A percentile compares a stretch with the other conserved stretches of the same genome.
These are phyloP conservation scores for Phataginus tricuspis DNA, from an alignment of 2,797 vertebrate genomes.

Conservation along the genomic window DNA sequence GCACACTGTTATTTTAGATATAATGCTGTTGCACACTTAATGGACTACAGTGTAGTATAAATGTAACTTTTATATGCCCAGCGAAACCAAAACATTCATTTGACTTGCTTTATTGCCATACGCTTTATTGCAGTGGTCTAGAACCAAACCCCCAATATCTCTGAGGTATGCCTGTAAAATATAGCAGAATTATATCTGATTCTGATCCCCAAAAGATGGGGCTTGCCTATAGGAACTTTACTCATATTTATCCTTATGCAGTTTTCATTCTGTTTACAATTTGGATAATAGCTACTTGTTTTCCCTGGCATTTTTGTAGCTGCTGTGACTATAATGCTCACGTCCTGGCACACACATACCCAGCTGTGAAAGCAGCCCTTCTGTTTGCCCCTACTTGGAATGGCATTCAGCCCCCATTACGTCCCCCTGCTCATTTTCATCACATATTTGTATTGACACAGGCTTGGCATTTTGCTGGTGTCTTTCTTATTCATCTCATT, in stretches of 20 bases:
- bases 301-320: slow-evolving; percentile 81
- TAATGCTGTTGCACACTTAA: too few species aligned
- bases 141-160: too few species aligned
- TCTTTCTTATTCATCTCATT: slow-evolving; percentile 74
- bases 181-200: not conserved
- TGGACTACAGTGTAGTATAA: too few species aligned
- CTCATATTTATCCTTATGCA: slow-evolving; percentile 70
- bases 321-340: slow-evolving; percentile 72
- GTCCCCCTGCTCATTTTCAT: not conserved
- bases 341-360: not conserved
- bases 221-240: slow-evolving; percentile 68
- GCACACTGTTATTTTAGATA: too few species aligned
- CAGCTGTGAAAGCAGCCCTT: slow-evolving; percentile 53
- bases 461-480: slow-evolving; percentile 73
- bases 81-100: too few species aligned
- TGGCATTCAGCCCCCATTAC: slow-evolving; percentile 63
- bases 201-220: slow-evolving; percentile 66
- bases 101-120: too few species aligned
- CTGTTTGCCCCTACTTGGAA: slow-evolving; percentile 67
- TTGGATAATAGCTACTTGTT: slow-evolving; percentile 78
- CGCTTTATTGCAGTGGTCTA: too few species aligned
- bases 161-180: not conserved
- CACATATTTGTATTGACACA: slow-evolving; percentile 64
- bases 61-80: too few species aligned
- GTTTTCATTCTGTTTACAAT: slow-evolving; percentile 81